These are phyloP conservation scores for Amphiprion percula DNA, from an alignment of 2,113 vertebrate species.

Conservation along the genomic window DNA sequence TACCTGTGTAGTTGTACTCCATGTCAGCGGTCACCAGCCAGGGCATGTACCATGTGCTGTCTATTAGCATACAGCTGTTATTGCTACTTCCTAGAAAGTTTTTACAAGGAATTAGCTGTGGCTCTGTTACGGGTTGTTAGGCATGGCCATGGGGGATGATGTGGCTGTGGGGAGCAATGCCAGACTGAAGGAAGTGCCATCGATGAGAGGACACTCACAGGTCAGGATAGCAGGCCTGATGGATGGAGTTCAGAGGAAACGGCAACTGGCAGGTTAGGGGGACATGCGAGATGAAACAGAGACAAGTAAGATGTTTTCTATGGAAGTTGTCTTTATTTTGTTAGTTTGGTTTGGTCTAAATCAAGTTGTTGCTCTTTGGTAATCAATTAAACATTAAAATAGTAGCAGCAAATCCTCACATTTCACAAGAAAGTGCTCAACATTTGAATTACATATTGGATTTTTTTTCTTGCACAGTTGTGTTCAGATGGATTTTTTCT, in stretches of 20 bases:
- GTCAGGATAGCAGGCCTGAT: constrained; percentile 64
- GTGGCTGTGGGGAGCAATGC: constrained; percentile 22
- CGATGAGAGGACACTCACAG: constrained; percentile 39
- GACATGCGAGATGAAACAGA: constrained; percentile 38
- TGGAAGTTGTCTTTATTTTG: background rate
- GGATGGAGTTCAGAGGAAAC: constrained; percentile 58
- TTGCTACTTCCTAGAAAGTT: constrained; percentile 70
- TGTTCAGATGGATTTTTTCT: background rate
- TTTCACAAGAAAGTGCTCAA: no score
- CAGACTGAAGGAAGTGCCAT: constrained; percentile 63
- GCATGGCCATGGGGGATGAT: constrained; percentile 34
- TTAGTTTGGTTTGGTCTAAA: no score
- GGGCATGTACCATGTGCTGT: constrained; percentile 74
- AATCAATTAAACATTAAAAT: no score
- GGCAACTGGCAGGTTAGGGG: constrained; percentile 50
- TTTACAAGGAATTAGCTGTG: constrained; percentile 75
- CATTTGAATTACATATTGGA: no score
- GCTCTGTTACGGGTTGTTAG: constrained; percentile 67
- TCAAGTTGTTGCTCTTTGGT: no score
- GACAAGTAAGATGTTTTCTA: background rate
- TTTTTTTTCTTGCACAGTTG: no score
- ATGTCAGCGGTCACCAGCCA: constrained; percentile 65
- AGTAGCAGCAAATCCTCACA: no score
- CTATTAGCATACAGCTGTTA: constrained; percentile 78
- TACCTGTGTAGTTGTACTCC: constrained; percentile 48